phyloP scores from a whole-genome alignment of 2,888 invertebrate species.

The Sarcophaga variegata region DNA sequence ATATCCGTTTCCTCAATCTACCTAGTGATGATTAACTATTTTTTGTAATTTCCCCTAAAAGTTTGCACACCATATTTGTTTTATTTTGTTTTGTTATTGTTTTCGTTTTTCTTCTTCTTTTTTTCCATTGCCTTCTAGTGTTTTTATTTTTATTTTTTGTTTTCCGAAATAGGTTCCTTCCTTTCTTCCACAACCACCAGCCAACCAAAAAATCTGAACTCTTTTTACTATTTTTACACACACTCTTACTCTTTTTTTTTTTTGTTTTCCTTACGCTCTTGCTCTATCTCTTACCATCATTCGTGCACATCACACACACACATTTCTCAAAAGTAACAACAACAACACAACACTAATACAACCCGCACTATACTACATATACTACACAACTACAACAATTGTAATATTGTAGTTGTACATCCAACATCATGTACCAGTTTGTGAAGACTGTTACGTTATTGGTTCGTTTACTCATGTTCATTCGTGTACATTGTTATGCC shows the following conservation, averaged over 20 bases:
- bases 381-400: slow-evolving; percentile 18
- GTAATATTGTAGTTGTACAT: slow-evolving; percentile 42
- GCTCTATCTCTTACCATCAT: not conserved
- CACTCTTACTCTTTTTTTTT: slow-evolving; percentile 17
- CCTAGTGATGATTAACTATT: not conserved
- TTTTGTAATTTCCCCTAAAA: slow-evolving; percentile 57
- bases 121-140: not conserved
- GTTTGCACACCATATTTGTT: slow-evolving; percentile 43
- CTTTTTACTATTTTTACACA: slow-evolving; percentile 47
- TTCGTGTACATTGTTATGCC: slow-evolving; percentile 35
- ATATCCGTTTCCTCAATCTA: not conserved
- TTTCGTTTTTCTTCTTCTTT: slow-evolving; percentile 23
- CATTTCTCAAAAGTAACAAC: slow-evolving; percentile 34
- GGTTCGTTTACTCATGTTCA: slow-evolving; percentile 32
- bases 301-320: not conserved
- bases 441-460: slow-evolving; percentile 42
- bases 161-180: slow-evolving; percentile 60
- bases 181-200: slow-evolving; percentile 61
- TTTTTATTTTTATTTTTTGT: slow-evolving; percentile 25
- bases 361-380: not conserved
- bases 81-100: slow-evolving; percentile 25
- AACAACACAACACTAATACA: slow-evolving; percentile 26
- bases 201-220: slow-evolving; percentile 34
- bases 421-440: slow-evolving; percentile 1
- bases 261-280: not conserved